A percentile compares a stretch with the other conserved stretches of the same genome.
phyloP scores from a whole-genome alignment of 2,797 vertebrate species.

The Centroberyx gerrardi region DNA sequence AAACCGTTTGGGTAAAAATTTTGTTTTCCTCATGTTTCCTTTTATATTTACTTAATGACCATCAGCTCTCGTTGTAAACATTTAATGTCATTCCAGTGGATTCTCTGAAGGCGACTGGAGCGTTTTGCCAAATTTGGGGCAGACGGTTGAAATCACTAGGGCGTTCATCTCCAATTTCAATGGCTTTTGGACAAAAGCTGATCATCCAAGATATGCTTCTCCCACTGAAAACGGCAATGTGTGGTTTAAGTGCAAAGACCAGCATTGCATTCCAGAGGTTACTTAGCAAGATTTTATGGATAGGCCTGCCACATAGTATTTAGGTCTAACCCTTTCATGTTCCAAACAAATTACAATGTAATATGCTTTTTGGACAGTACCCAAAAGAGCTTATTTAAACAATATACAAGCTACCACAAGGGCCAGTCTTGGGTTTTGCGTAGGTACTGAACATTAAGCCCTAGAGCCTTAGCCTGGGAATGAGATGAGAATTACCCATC shows the following conservation, averaged over 20 bases:
- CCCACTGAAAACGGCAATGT: slow-evolving; percentile 49
- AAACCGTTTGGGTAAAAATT: slow-evolving; percentile 4
- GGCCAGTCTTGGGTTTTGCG: slow-evolving; percentile 28
- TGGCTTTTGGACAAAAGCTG: slow-evolving; percentile 69
- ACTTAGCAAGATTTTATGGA: slow-evolving; percentile 64
- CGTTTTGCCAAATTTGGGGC: slow-evolving; percentile 50
- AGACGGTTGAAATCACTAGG: slow-evolving; percentile 60
- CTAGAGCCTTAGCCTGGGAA: slow-evolving; percentile 58
- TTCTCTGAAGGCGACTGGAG: slow-evolving; percentile 48
- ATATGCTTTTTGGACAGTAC: slow-evolving; percentile 55
- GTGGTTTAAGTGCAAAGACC: slow-evolving; percentile 63
- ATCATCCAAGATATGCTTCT: slow-evolving; percentile 56
- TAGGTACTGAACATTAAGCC: slow-evolving; percentile 57
- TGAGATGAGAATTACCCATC: slow-evolving; percentile 70
- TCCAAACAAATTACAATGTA: slow-evolving; percentile 64
- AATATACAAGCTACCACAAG: slow-evolving; percentile 44
- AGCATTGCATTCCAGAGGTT: slow-evolving; percentile 54
- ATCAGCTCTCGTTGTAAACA: slow-evolving; percentile 39
- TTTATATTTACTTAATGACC: slow-evolving; percentile 30
- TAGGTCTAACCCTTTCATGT: slow-evolving; percentile 61
- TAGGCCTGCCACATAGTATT: slow-evolving; percentile 55
- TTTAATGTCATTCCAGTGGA: slow-evolving; percentile 46
- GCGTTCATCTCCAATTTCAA: slow-evolving; percentile 64
- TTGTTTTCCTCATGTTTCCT: neutral
- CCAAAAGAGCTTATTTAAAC: slow-evolving; percentile 57